Evolutionary conservation across 2,888 invertebrate species (phyloP), one percentile per base, ranked within the genome.

Genomic region (Troides aeacus): DNA sequence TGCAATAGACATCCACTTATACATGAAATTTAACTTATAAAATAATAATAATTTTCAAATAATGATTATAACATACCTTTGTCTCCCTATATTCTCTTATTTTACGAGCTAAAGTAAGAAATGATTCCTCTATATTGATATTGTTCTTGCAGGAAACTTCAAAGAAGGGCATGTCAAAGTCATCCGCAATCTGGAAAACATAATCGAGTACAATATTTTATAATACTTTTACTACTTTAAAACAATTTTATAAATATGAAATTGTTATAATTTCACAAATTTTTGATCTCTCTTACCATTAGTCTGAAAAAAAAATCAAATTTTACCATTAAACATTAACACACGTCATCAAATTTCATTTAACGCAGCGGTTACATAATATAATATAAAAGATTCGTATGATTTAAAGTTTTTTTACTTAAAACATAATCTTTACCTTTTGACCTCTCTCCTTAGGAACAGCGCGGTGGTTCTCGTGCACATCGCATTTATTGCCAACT

Each of bases 61-160:
- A 50, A 17, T 50, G 18, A 53, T 53, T 12, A 53, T n/a, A 6
- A 2, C 0, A 3, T n/a, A 96, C 96, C 89, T 96, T 94, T 76
- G 94, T 94, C 79, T 96, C 96, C 78, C 96, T 93, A 86, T 96
- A 96, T 88, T 97, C 97, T 71, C 97, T 93, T 88, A 97, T 97
- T 93, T 95, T 95, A 84, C 97, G 94, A 73, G 97, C 97, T 82
- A 97, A 88, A 62, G 96, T 95, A 74, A 97, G 87, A 85, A 97
- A 97, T 65, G 96, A 95, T 82, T 96, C 96, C 84, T 97, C 97
- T 79, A 97, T 97, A 79, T 97, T 97, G 72, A 97, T 95, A 83
- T 97, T 95, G 77, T 95, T 96, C 88, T 97, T 97, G 88, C 97
- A 97, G 17, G 97, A 97, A 18, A 97, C 97, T 89, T 97, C 97